Evolutionary conservation across 1,140 invertebrate species (phyloP), one percentile per base, ranked within the genome.

Genomic region (Pseudomyrmex concolor): DNA sequence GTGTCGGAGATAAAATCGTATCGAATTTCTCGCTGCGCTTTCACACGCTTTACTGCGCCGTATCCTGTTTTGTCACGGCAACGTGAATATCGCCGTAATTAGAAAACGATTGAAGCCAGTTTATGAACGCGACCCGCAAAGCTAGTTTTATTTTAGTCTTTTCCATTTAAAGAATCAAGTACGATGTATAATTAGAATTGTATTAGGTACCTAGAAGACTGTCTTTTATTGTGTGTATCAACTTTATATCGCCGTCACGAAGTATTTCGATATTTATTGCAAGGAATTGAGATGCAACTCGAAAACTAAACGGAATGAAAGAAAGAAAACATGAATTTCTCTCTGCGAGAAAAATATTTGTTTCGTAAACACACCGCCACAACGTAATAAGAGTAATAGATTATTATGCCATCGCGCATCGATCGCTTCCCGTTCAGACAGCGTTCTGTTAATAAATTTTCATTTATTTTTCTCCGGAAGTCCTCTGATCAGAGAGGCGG

Each of bases 1-100:
- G 43, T 25, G 62, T 78, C 54, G 63, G 51, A 48, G 54, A 78
- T 70, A 78, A 78, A 78, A 78, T 70, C 64, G 64, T 70, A 78
- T 78, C 51, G 64, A 78, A 78, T 70, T 78, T 78, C 76, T 70
- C 76, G n/a, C 76, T 57, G 50, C 19, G 64, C 64, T 78, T 78
- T 78, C 54, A 78, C 64, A 70, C 76, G 64, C 76, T 78, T 78
- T 78, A 78, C 68, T 68, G 76, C 64, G 64, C 63, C 43, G 51
- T 59, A 78, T 78, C 64, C 34, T 70, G 76, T 78, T 78, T 51
- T 45, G 13, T 34, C 17, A 51, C 63, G 51, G 50, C 17, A 4
- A 10, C 19, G 43, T 59, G 15, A 54, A 13, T 68, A 68, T 78
- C 43, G 17, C 54, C 43, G 64, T 78, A 70, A 78, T 78, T 78